phyloP scores from a whole-genome alignment of 2,113 vertebrate genomes.

The Thermophis baileyi region DNA sequence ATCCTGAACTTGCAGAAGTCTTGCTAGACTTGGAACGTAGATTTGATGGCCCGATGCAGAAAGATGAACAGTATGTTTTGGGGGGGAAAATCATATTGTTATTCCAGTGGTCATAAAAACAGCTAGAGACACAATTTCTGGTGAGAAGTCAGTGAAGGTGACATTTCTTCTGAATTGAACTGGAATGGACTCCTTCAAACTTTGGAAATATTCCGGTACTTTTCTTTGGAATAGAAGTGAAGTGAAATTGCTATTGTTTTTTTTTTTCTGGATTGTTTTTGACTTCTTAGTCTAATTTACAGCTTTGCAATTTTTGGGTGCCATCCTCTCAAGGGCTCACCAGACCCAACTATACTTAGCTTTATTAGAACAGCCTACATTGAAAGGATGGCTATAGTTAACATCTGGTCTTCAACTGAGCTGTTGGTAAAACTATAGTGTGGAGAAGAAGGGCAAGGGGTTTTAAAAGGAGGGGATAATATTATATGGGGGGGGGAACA shows the following conservation, averaged over 20 bases:
- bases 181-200: neutral
- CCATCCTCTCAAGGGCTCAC: neutral
- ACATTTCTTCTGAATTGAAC: neutral
- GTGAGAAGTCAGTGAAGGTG: neutral
- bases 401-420: neutral
- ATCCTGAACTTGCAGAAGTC: slow-evolving; percentile 28
- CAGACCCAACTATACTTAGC: neutral
- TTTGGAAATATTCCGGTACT: neutral
- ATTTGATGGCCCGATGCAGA: neutral
- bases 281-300: neutral
- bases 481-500: neutral
- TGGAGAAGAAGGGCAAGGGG: neutral
- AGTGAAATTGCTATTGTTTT: neutral
- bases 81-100: neutral
- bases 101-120: neutral
- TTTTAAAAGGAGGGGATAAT: neutral
- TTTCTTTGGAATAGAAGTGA: neutral
- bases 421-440: neutral
- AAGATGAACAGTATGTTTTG: neutral
- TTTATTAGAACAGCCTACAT: neutral
- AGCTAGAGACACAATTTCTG: neutral
- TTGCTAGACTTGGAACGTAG: slow-evolving; percentile 30
- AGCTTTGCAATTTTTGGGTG: neutral
- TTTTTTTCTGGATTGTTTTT: neutral
- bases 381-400: neutral